Evolutionary conservation across 2,797 vertebrate genomes (phyloP).

Genomic region (Bryconaethiops microstoma): DNA sequence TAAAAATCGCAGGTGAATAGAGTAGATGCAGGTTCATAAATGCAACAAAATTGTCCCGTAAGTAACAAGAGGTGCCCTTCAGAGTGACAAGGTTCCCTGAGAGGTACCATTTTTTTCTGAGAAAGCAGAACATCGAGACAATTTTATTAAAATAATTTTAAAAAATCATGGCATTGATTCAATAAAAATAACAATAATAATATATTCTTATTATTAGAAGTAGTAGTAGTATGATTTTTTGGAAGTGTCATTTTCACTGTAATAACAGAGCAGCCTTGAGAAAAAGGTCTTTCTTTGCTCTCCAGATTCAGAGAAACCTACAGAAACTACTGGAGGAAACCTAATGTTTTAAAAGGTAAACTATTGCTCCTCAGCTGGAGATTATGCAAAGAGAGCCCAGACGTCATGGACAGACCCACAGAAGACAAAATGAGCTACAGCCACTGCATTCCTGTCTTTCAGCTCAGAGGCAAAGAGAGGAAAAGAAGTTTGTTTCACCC

Average conservation of each 20-base stretch:
- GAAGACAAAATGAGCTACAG: background rate
- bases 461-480: background rate
- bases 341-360: slow-evolving; percentile 34
- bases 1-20: too few relatives aligned
- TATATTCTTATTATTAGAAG: too few relatives aligned
- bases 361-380: background rate
- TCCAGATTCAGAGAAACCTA: slow-evolving; percentile 76
- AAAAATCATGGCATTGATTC: too few relatives aligned
- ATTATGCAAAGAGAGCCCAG: background rate
- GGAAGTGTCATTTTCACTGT: background rate
- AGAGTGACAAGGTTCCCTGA: too few relatives aligned
- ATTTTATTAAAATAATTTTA: too few relatives aligned
- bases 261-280: background rate
- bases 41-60: too few relatives aligned
- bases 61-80: too few relatives aligned
- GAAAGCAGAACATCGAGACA: background rate
- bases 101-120: too few relatives aligned
- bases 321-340: slow-evolving; percentile 73
- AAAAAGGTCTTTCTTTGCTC: slow-evolving; percentile 5
- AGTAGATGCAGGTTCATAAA: too few relatives aligned
- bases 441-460: background rate
- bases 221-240: too few relatives aligned
- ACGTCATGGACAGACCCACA: background rate
- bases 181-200: too few relatives aligned
- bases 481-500: background rate